These are phyloP conservation scores for Hipparchia sbordonii DNA, from an alignment of 2,888 invertebrate genomes.

Conservation along the genomic window DNA sequence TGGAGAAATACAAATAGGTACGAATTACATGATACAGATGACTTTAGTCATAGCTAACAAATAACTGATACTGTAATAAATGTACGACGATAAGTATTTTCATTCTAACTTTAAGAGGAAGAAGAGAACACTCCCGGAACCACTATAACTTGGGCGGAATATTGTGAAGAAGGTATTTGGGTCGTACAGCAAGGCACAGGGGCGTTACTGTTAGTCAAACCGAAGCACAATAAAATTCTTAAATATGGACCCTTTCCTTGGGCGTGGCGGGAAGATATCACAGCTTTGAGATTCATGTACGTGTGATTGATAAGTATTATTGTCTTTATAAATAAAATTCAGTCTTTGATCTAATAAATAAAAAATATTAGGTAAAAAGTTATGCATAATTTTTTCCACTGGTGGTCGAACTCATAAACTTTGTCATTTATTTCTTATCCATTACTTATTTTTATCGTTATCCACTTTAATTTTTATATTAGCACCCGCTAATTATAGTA, in stretches of 20 bases:
- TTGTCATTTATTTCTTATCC: too few species aligned
- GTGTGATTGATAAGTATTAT: slow-evolving; percentile 36
- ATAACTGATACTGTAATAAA: neutral
- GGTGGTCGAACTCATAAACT: too few species aligned
- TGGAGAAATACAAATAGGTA: slow-evolving; percentile 86
- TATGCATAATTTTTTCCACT: too few species aligned
- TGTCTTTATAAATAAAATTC: too few species aligned
- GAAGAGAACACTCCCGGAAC: slow-evolving; percentile 67
- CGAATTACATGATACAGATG: neutral
- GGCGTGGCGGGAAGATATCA: slow-evolving; percentile 71
- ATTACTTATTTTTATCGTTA: too few species aligned
- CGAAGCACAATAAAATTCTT: slow-evolving; percentile 61
- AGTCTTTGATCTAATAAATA: too few species aligned
- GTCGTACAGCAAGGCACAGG: slow-evolving; percentile 69
- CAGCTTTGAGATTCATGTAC: slow-evolving; percentile 66
- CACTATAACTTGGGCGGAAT: slow-evolving; percentile 71
- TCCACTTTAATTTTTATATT: too few species aligned
- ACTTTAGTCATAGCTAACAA: neutral
- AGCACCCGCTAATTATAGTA: too few species aligned
- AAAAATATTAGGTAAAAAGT: too few species aligned
- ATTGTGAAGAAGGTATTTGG: slow-evolving; percentile 70
- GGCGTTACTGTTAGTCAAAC: slow-evolving; percentile 61
- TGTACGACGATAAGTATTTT: neutral
- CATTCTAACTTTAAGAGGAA: slow-evolving; percentile 55
- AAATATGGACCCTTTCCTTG: slow-evolving; percentile 71